phyloP scores from a whole-genome alignment of 2,797 vertebrate species.

The Apogon hyalosoma region DNA sequence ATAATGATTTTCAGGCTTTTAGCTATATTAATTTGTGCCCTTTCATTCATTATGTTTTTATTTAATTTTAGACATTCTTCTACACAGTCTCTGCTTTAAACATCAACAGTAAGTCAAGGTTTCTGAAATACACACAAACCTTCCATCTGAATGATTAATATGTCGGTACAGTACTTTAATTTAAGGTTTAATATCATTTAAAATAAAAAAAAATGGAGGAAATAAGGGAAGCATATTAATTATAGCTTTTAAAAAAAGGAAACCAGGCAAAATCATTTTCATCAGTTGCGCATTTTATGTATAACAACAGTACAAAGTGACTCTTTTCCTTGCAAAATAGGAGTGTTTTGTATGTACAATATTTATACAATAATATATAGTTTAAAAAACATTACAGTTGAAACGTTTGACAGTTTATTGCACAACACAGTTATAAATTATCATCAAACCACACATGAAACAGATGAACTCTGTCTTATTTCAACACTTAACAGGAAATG shows the following conservation, averaged over 20 bases:
- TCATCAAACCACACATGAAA: constrained; percentile 85
- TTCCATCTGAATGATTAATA: neutral
- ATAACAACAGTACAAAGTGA: constrained; percentile 99
- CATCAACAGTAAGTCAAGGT: neutral
- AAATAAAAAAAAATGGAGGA: neutral
- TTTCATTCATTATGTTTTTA: too few species aligned
- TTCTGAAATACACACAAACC: neutral
- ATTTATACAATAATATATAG: constrained; percentile 97
- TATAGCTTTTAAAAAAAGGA: constrained; percentile 19
- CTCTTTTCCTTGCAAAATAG: constrained; percentile 98
- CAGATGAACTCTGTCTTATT: constrained; percentile 61
- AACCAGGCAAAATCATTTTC: constrained; percentile 71
- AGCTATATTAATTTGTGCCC: too few species aligned
- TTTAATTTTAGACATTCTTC: too few species aligned
- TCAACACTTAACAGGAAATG: constrained; percentile 73
- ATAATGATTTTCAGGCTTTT: neutral
- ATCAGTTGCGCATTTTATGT: constrained; percentile 95
- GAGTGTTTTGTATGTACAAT: constrained; percentile 98
- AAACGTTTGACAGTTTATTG: constrained; percentile 91
- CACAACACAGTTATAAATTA: constrained; percentile 95
- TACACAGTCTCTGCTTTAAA: neutral
- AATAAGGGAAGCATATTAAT: neutral
- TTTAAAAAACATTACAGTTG: constrained; percentile 84
- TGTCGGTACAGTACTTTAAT: neutral
- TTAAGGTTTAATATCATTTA: neutral